A percentile compares a stretch with the other conserved stretches of the same genome.
Evolutionary conservation across 2,113 vertebrate species (phyloP).

Genomic region (Larimichthys crocea): DNA sequence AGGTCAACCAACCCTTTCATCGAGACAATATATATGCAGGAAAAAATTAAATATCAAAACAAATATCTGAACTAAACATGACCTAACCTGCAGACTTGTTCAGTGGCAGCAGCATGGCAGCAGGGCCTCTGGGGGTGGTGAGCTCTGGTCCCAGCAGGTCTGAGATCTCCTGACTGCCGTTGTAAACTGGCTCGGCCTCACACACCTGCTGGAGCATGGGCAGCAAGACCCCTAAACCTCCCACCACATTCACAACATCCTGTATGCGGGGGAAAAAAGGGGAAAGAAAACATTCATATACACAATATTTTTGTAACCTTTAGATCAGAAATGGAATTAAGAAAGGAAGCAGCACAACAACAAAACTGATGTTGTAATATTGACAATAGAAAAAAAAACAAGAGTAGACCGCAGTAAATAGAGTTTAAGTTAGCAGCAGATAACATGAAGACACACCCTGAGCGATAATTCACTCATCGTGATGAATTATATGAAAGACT

Average conservation of each 20-base stretch:
- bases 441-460: neutral
- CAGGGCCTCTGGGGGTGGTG: conserved; percentile 86
- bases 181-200: conserved; percentile 83
- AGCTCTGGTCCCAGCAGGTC: conserved; percentile 93
- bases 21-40: neutral
- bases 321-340: neutral
- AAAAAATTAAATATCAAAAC: neutral
- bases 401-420: neutral
- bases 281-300: neutral
- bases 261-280: conserved; percentile 50
- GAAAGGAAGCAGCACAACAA: neutral
- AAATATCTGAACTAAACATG: neutral
- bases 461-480: neutral
- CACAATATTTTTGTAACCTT: neutral
- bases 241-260: conserved; percentile 94
- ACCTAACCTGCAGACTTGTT: conserved; percentile 90
- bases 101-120: conserved; percentile 90
- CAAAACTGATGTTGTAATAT: neutral
- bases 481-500: no score
- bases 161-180: conserved; percentile 85
- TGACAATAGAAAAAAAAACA: neutral
- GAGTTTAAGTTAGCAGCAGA: neutral
- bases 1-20: neutral
- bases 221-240: conserved; percentile 91
- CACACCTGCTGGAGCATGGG: conserved; percentile 92